phyloP scores from a whole-genome alignment of 2,888 invertebrate species.

The Drosophila prolongata region DNA sequence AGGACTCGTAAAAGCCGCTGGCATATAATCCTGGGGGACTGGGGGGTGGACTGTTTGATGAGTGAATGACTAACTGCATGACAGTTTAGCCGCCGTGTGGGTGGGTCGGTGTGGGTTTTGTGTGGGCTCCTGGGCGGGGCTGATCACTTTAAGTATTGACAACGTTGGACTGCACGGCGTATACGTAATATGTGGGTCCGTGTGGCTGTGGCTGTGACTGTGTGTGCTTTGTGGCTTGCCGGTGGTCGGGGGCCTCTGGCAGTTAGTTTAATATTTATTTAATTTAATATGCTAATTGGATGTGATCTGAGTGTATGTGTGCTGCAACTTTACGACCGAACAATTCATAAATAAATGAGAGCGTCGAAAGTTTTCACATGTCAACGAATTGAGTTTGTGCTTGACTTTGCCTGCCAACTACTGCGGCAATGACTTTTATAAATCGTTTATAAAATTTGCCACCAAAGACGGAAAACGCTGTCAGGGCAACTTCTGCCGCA shows the following conservation, averaged over 20 bases:
- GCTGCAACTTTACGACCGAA: constrained; percentile 71
- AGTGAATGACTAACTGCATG: constrained; percentile 79
- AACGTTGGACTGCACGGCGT: constrained; percentile 60
- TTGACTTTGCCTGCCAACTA: constrained; percentile 44
- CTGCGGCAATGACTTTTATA: constrained; percentile 67
- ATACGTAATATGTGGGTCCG: constrained; percentile 38
- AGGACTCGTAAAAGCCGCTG: constrained; percentile 70
- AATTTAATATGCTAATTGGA: constrained; percentile 83
- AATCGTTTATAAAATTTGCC: constrained; percentile 74
- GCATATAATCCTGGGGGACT: constrained; percentile 74
- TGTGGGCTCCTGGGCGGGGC: constrained; percentile 39
- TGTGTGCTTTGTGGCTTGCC: constrained; percentile 15
- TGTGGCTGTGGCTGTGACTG: constrained; percentile 5
- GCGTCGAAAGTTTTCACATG: constrained; percentile 68
- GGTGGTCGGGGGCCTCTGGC: constrained; percentile 50
- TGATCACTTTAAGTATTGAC: constrained; percentile 79
- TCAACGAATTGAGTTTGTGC: constrained; percentile 72
- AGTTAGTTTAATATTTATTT: constrained; percentile 83
- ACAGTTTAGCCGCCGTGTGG: constrained; percentile 53
- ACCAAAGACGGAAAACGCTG: constrained; percentile 66
- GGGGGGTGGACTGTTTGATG: constrained; percentile 65
- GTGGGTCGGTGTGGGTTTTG: constrained; percentile 10
- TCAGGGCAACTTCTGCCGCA: constrained; percentile 59
- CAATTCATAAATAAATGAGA: constrained; percentile 78
- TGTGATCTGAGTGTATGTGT: constrained; percentile 64